Evolutionary conservation across 2,113 vertebrate genomes (phyloP), one percentile per base, ranked within the genome.

Genomic region (Pardalotus punctatus): DNA sequence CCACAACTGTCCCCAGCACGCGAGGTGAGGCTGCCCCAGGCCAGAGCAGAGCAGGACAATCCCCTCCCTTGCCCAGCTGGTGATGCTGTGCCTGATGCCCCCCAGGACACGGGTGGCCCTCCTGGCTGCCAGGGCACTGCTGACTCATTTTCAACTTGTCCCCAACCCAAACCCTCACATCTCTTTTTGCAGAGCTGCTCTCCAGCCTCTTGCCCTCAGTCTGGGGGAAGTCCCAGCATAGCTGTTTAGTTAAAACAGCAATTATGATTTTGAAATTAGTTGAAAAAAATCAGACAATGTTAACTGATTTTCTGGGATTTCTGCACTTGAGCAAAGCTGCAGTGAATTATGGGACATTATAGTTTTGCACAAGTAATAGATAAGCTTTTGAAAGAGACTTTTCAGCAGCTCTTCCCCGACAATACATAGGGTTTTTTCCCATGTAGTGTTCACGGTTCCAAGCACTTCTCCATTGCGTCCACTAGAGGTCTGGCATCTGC

Each of bases 61-160:
- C 3, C 1, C 60, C 10, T 81, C 43, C 19, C 35, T 60, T 3
- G 0, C 12, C 20, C 0, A 0, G 29, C 33, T 9, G 6, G 19
- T 0, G 0, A 2, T 45, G 47, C 53, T 42, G 19, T 14, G 4
- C 45, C 56, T 51, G 61, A 27, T 82, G 51, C 2, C 0, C 20
- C 19, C 10, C 24, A 25, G 45, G 50, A 11, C 38, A 53, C 0
- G 0, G 6, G 0, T n/a, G 35, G 12, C 11, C 11, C 18, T 65
- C n/a, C 35, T 51, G 60, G 23, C 50, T 85, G 54, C 13, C 40
- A 70, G 20, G 17, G 35, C 29, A 29, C 36, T 48, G 21, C 17
- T 82, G 29, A 2, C 8, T 35, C 6, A 2, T 2, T 19, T 10
- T 51, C 43, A 86, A 5, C 17, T 36, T 58, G 42, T 25, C 15